Evolutionary conservation across 2,888 invertebrate species (phyloP), one percentile per base, ranked within the genome.

Genomic region (Dascillus cervinus): DNA sequence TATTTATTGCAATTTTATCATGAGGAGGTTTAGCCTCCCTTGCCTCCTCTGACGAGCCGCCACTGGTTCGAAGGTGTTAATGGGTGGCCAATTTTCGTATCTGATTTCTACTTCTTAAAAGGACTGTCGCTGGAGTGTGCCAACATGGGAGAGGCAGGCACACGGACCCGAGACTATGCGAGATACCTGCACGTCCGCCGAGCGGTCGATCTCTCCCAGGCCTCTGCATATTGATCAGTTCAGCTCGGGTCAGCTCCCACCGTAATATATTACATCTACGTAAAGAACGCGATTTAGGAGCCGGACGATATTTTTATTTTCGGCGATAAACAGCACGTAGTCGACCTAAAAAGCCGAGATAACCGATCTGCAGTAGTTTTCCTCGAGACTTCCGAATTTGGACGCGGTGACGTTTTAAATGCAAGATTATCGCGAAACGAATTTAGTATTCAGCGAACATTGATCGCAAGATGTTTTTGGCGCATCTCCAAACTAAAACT

Each of bases 151-250:
- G 30, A 37, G 33, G 22, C 24, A 25, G 21, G 21, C 40, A 17
- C 17, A 17, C 17, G 17, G 8, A 6, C 5, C 17, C 17, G 17
- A 17, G 17, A 6, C 4, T 17, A 17, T 6, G 17, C 17, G 41
- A 48, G 52, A 52, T 52, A 45, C 52, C 49, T 46, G 44, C 52
- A 52, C 52, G 52, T 51, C 45, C 46, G 37, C 34, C 23, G 37
- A 31, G 23, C 50, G 52, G 50, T 50, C 52, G 52, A 52, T 52
- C 52, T 52, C 50, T 50, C 50, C 48, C 50, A 46, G 50, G 50
- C 52, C 47, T 46, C 46, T 49, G 52, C 49, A 52, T 52, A 52
- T 52, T 52, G 52, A 52, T 52, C 49, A 52, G 46, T 34, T 41
- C 36, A 35, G 41, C 44, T 44, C 46, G 35, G 47, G 50, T 50